phyloP scores from a whole-genome alignment of 1,140 invertebrate species.

The Drosophila kepulauana region DNA sequence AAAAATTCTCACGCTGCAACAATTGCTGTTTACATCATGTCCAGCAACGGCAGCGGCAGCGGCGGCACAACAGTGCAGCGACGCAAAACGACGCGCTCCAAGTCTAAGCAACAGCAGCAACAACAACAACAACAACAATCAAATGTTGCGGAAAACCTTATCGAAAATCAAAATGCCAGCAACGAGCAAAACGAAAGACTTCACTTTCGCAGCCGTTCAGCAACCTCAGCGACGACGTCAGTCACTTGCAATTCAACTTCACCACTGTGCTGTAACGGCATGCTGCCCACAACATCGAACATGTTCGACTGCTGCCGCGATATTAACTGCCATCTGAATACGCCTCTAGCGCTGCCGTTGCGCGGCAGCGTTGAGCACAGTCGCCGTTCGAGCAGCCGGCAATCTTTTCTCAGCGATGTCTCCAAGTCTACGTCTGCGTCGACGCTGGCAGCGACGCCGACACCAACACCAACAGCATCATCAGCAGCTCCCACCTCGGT shows the following conservation, averaged over 20 bases:
- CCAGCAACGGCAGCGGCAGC: conserved; percentile 55
- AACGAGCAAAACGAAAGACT: conserved; percentile 80
- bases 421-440: conserved; percentile 32
- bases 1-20: conserved; percentile 49
- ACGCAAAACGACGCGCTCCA: conserved; percentile 68
- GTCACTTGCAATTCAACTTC: conserved; percentile 57
- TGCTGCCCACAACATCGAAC: conserved; percentile 47
- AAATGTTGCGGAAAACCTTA: conserved; percentile 56
- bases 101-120: conserved; percentile 63
- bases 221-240: conserved; percentile 50
- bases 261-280: conserved; percentile 78
- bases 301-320: conserved; percentile 78
- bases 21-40: conserved; percentile 57
- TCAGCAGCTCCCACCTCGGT: conserved; percentile 49
- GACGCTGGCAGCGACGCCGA: conserved; percentile 39
- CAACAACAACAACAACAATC: conserved; percentile 50
- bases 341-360: conserved; percentile 43
- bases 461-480: conserved; percentile 32
- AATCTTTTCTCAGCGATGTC: conserved; percentile 49
- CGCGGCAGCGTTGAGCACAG: conserved; percentile 59
- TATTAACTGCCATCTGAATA: conserved; percentile 78
- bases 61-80: conserved; percentile 51
- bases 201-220: conserved; percentile 78
- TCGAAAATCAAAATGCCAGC: conserved; percentile 52
- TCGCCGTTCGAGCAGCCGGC: conserved; percentile 61